Evolutionary conservation across 2,113 vertebrate species (phyloP), one percentile per base, ranked within the genome.

Genomic region (Gambusia affinis): DNA sequence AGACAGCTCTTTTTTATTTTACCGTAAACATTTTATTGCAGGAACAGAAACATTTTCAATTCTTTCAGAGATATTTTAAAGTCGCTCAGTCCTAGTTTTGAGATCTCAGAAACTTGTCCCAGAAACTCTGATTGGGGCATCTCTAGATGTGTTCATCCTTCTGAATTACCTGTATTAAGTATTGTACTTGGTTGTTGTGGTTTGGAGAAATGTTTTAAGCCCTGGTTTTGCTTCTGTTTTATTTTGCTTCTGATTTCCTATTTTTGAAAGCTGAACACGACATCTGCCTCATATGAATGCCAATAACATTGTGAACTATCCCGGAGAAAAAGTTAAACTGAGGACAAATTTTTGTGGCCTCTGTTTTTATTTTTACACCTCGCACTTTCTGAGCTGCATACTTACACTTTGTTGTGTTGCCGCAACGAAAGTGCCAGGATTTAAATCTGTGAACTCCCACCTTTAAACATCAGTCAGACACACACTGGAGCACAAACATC

Each of bases 401-500:
- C n/a, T 54, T 47, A 47, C 30, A 78, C 14, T 69, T 74, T 33
- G 35, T 73, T 35, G 73, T 66, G 30, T 63, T 69, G 35, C 35
- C 69, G 17, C 15, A 42, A 70, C 33, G 61, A 72, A 80, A 77
- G 30, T 17, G 71, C 12, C 60, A 70, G 8, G 2, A 51, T 76
- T 65, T 12, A 28, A 60, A 54, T 33, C 67, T 72, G 12, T 54
- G n/a, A 15, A 51, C 22, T 64, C 24, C 68, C 64, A 44, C 27
- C 15, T 28, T 5, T 12, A 2, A 47, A 17, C 35, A 37, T 37
- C 27, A 64, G 65, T 64, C 72, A 63, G 62, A 77, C 60, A 81
- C n/a, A 76, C n/a, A 65, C 37, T 68, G 78, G 39, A 63, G 81
- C 75, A 67, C 62, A 76, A 64, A 72, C 64, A 80, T 76, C 70